Evolutionary conservation across 2,888 invertebrate genomes (phyloP).

Genomic region (Netelia melanura): DNA sequence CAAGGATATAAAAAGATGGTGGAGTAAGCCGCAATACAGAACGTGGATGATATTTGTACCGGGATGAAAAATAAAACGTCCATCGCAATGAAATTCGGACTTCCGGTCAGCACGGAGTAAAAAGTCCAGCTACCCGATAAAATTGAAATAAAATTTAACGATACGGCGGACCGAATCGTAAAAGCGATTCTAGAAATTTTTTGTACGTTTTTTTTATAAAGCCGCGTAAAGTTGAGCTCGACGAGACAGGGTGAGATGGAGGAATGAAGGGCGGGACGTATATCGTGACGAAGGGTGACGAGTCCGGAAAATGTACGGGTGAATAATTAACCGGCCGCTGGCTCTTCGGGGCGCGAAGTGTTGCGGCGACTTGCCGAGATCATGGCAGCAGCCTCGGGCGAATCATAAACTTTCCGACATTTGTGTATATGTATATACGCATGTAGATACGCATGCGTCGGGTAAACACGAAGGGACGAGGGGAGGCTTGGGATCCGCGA

Average conservation of each 20-base stretch:
- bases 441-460: not conserved
- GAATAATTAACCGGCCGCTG: constrained; percentile 30
- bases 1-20: no score
- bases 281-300: not conserved
- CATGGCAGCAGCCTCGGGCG: not conserved
- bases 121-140: no score
- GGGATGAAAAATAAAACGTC: no score
- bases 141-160: no score
- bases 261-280: not conserved
- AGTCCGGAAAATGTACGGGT: not conserved
- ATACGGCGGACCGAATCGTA: not conserved
- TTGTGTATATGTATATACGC: not conserved
- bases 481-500: not conserved
- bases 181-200: not conserved
- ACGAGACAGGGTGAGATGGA: not conserved
- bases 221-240: not conserved
- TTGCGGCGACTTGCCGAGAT: not conserved
- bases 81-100: no score
- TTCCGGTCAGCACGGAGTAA: no score
- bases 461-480: not conserved
- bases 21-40: no score
- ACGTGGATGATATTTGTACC: no score
- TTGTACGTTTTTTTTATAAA: not conserved
- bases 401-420: constrained; percentile 12
- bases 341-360: not conserved